Base-by-base conservation (phyloP, 2,113 vertebrate species). In the Rhinogobius similis region DNA sequence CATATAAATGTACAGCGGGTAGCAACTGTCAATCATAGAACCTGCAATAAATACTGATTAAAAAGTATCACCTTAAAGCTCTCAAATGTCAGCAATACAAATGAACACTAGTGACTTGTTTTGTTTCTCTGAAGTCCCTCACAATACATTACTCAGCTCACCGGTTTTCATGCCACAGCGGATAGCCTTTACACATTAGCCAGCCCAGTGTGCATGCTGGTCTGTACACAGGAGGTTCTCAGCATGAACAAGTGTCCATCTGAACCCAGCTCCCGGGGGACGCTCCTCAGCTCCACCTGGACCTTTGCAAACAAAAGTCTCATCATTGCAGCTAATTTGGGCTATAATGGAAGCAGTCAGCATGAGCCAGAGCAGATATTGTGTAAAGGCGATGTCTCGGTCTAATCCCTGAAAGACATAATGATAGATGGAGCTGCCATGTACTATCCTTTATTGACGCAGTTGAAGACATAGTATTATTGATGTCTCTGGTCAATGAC, bases 321-420 rank as follows among this genome's bases (percentile, higher is more conserved):
- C 83, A 76, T 90, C 85, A 82, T 78, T 73, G 82, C 64, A 78
- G 79, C 88, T 87, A 78, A 89, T 90, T 56, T 83, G 78, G 70
- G 59, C 79, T 82, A 70, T 70, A 81, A 70, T 79, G 72, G 80
- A 81, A 61, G 75, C 73, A 53, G 62, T 56, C 79, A 79, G 77
- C 65, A 1, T 86, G 79, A 14, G 16, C 55, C 41, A 55, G 65
- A 14, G 5, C 48, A 50, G 55, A 59, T 27, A 52, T 20, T 43
- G 39, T 72, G 58, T 68, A 46, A 76, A 77, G 82, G 76, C 76
- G 67, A 79, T 46, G 62, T 70, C 41, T 68, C 14, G 48, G 39
- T 59, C 21, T 78, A 73, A 82, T 73, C 74, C 58, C 23, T 23
- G 16, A 53, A 48, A 1, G 18, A 72, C 68, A 73, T 73, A 74